phyloP scores from a whole-genome alignment of 2,113 vertebrate genomes.

The Procavia capensis region DNA sequence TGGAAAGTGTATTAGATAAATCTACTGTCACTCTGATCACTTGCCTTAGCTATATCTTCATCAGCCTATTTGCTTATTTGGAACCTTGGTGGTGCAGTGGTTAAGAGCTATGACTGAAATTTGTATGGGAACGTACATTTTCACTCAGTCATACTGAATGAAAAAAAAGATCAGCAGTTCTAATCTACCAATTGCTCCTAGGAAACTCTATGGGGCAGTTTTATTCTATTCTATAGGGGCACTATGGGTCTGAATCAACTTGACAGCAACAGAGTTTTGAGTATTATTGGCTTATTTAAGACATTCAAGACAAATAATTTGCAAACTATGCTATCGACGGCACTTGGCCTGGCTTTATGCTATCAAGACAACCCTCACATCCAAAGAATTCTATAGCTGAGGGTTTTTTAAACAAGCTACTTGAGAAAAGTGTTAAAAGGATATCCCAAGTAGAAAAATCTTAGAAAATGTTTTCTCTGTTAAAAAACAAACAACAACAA shows the following conservation, averaged over 20 bases:
- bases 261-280: too few species aligned
- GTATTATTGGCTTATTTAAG: slow-evolving; percentile 3
- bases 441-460: not conserved
- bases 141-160: too few species aligned
- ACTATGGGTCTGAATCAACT: too few species aligned
- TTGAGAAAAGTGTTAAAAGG: not conserved
- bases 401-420: not conserved
- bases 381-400: not conserved
- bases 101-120: too few species aligned
- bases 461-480: not conserved
- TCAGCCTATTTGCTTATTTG: not conserved
- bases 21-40: not conserved
- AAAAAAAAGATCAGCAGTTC: too few species aligned
- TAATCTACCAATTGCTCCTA: too few species aligned
- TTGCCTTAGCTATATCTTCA: not conserved
- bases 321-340: not conserved
- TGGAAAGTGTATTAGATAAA: not conserved
- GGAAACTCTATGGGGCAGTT: too few species aligned
- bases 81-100: too few species aligned
- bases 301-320: not conserved
- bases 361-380: not conserved
- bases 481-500: not conserved
- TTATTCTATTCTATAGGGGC: too few species aligned
- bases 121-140: too few species aligned
- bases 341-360: too few species aligned